Evolutionary conservation across 2,888 invertebrate genomes (phyloP), one percentile per base, ranked within the genome.

Genomic region (Drosophila rubida): DNA sequence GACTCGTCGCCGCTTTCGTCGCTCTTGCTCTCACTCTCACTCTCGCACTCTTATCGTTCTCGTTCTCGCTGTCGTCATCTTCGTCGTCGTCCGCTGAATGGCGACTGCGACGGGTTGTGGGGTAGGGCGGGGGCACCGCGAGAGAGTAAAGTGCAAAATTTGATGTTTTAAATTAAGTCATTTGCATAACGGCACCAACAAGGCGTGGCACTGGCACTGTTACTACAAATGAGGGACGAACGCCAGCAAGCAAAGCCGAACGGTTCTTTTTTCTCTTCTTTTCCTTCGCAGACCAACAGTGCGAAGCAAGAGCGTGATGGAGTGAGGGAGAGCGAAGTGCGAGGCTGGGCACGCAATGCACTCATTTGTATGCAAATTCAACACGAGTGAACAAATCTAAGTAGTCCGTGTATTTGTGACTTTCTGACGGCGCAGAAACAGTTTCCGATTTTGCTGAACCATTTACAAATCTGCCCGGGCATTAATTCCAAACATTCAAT

Each of bases 101-200:
- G 57, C 60, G 37, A 72, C n/a, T 14, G n/a, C n/a, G n/a, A n/a
- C n/a, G n/a, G n/a, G n/a, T n/a, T n/a, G n/a, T n/a, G n/a, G n/a
- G 46, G 39, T 75, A 13, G 58, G 13, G 5, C 27, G 16, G 11
- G 8, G 25, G 11, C 41, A 27, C 16, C 42, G 22, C 2, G 51
- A 39, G 54, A 45, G 73, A 61, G 77, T 53, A 65, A 75, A 71
- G 81, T 80, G 85, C 69, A 68, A 76, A 85, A 75, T 75, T 79
- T 83, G 71, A 86, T 81, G 83, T 82, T 81, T 77, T 80, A 86
- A 86, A 86, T 86, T 81, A 81, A 86, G 84, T 80, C 66, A 81
- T 86, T 81, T 81, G 83, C 80, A 81, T 81, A 80, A 80, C 58
- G 61, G 54, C 37, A 25, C 42, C 58, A 57, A 39, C 37, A 55